Evolutionary conservation across 53 echinoderm and acorn worm genomes (phyloP), one percentile per base, ranked within the genome.

Genomic region (Antedon mediterranea): DNA sequence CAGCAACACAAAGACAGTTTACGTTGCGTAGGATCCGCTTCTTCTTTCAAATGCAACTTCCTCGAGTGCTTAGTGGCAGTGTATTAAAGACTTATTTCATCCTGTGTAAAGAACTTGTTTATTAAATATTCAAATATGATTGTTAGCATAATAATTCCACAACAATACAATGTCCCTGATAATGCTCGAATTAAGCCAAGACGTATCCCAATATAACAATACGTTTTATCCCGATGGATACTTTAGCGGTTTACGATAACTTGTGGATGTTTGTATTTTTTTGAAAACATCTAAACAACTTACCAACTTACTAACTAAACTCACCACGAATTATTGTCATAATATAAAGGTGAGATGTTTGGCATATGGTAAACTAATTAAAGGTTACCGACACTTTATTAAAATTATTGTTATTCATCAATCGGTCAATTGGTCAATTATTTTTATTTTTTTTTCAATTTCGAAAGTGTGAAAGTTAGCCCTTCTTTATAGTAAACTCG

Each of bases 91-190:
- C 57, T 57, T 15, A 57, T 57, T 57, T 18, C 57, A 57, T 57
- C 57, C 57, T 57, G 57, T 57, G 57, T 57, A 57, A 57, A 57
- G 57, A 57, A 2, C 14, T 57, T 57, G 57, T 57, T 57, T 57
- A 57, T 57, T 57, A 15, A 2, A 57, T 57, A 18, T 23, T 23
- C 57, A 1, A 57, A 57, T 57, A 37, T 37, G 37, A 37, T 37
- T 37, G 37, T 37, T 37, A 37, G 37, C 37, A 37, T 37, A 37
- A 37, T 37, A 37, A 37, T 57, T 57, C 57, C 57, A 57, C 57
- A 57, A 57, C 57, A 57, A 57, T 57, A 57, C 57, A 57, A 57
- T 57, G 57, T 57, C 57, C 37, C 57, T 57, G 57, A 57, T 57
- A 57, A 37, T 23, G 57, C 11, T 57, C 57, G 23, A 11, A 57